Evolutionary conservation across 2,797 vertebrate species (phyloP).

Genomic region (Ibycter americanus): DNA sequence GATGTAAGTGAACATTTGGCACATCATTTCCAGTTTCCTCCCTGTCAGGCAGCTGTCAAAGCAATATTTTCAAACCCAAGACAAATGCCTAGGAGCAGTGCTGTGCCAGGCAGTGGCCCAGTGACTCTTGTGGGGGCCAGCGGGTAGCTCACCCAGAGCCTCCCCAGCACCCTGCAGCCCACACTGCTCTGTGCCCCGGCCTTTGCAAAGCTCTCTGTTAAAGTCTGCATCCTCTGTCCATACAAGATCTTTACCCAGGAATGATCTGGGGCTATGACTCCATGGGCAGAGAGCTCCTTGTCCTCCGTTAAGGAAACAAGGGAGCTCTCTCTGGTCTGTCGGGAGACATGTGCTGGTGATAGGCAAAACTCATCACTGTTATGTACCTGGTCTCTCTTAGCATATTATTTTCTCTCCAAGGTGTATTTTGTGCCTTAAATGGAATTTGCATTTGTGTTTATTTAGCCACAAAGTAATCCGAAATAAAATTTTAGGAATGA

Average conservation of each 20-base stretch:
- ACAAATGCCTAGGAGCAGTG: not conserved
- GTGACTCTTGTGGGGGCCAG: fast-evolving
- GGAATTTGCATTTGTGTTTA: not conserved
- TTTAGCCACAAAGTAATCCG: not conserved
- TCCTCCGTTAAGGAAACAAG: fast-evolving
- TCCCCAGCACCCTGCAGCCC: fast-evolving
- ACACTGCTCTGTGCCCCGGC: fast-evolving
- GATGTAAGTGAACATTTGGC: not conserved
- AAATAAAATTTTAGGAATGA: not conserved
- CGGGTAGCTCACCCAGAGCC: fast-evolving
- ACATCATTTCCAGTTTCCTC: not conserved
- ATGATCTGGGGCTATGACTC: fast-evolving
- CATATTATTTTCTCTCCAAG: not conserved
- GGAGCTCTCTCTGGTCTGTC: not conserved
- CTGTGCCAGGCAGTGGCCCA: fast-evolving
- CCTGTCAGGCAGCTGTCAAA: not conserved
- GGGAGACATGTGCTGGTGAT: fast-evolving
- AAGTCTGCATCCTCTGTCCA: not conserved
- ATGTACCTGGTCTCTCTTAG: not conserved
- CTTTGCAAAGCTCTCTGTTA: not conserved
- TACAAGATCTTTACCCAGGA: not conserved
- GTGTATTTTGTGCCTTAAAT: not conserved
- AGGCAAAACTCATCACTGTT: not conserved
- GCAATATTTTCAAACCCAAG: not conserved
- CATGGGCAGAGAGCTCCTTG: not conserved